Percentiles rank a stretch among this genome's conserved stretches.
These are phyloP conservation scores for Lamprologus sp. DNA, from an alignment of 2,113 vertebrate species.

Conservation along the genomic window DNA sequence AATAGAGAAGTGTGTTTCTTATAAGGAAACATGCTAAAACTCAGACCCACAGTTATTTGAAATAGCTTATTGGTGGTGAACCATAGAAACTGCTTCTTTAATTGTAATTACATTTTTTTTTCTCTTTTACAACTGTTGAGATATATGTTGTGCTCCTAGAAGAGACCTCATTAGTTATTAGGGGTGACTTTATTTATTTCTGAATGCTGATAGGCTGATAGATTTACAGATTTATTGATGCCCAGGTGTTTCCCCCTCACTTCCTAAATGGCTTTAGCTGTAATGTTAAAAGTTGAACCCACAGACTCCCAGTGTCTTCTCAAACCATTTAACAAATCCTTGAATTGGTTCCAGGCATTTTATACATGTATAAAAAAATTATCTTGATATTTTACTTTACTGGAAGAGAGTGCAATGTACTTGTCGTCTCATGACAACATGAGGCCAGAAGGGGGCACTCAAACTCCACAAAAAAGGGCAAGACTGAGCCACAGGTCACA, in stretches of 20 bases:
- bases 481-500: constrained; percentile 11
- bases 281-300: neutral
- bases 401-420: neutral
- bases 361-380: neutral
- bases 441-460: constrained; percentile 66
- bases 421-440: neutral
- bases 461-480: constrained; percentile 28
- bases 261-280: neutral
- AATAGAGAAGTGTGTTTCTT: constrained; percentile 62
- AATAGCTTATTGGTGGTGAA: constrained; percentile 36
- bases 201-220: constrained; percentile 6
- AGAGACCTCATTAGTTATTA: constrained; percentile 14
- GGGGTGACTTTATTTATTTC: constrained; percentile 9
- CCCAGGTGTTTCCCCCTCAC: neutral
- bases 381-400: neutral
- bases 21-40: constrained; percentile 61
- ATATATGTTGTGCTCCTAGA: neutral
- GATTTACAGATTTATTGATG: constrained; percentile 29
- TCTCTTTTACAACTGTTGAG: neutral
- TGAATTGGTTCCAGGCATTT: neutral
- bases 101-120: constrained; percentile 19
- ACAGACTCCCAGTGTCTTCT: neutral
- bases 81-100: constrained; percentile 25
- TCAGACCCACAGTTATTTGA: constrained; percentile 22
- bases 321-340: neutral